phyloP scores from a whole-genome alignment of 1,140 invertebrate species.

The Diabrotica virgifera region DNA sequence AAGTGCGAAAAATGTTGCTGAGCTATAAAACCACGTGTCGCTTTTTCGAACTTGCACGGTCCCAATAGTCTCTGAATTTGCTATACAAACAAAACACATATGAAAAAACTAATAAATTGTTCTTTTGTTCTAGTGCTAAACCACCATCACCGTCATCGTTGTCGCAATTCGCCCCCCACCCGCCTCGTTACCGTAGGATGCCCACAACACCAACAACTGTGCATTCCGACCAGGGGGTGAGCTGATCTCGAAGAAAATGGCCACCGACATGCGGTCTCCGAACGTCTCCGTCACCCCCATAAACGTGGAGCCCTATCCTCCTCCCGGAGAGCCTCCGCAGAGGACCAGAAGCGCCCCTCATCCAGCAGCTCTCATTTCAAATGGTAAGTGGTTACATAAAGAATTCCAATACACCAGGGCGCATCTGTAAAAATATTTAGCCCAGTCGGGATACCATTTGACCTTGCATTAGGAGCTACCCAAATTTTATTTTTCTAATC shows the following conservation, averaged over 20 bases:
- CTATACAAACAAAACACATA: neutral
- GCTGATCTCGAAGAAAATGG: constrained; percentile 41
- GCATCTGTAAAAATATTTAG: too few species aligned
- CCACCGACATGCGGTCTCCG: constrained; percentile 46
- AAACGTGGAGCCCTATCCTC: constrained; percentile 43
- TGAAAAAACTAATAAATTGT: neutral
- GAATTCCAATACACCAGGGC: too few species aligned
- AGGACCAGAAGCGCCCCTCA: constrained; percentile 36
- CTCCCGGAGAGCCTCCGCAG: constrained; percentile 29
- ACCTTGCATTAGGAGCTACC: too few species aligned
- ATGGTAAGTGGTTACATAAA: constrained; percentile 4
- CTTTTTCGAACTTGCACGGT: too few species aligned
- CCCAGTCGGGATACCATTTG: too few species aligned
- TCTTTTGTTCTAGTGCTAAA: neutral
- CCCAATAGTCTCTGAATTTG: neutral
- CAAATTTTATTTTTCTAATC: too few species aligned
- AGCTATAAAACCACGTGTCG: too few species aligned
- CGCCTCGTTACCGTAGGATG: constrained; percentile 18
- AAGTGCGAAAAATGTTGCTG: too few species aligned
- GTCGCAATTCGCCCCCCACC: neutral
- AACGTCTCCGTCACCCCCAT: constrained; percentile 49
- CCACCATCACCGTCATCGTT: constrained; percentile 15
- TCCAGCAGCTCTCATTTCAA: constrained; percentile 20
- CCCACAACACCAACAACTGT: constrained; percentile 16
- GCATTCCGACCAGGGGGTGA: constrained; percentile 27